These are phyloP conservation scores for Wasmannia auropunctata DNA, from an alignment of 1,140 invertebrate species.

Conservation along the genomic window DNA sequence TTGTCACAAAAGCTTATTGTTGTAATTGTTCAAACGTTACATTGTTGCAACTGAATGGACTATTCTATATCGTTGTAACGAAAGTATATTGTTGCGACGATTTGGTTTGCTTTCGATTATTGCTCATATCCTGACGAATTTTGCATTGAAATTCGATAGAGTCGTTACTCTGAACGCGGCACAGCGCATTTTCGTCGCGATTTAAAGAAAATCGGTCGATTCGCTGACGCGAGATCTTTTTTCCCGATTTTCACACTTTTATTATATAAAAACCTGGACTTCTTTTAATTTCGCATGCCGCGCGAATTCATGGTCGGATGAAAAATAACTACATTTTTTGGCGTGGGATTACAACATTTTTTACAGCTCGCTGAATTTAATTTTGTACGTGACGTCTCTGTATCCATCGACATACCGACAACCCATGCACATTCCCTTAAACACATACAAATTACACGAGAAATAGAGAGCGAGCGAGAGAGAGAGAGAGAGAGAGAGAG, in stretches of 20 bases:
- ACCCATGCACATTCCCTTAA: neutral
- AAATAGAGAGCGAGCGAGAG: no score
- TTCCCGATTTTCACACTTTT: neutral
- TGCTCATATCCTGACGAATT: neutral
- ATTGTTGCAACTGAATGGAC: slow-evolving; percentile 21
- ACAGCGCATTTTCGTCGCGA: neutral
- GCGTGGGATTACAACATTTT: neutral
- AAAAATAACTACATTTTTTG: neutral
- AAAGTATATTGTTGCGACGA: slow-evolving; percentile 25
- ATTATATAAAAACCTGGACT: neutral
- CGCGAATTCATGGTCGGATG: neutral
- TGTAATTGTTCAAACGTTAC: slow-evolving; percentile 26
- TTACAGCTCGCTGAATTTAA: slow-evolving; percentile 27
- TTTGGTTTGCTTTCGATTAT: neutral
- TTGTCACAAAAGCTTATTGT: slow-evolving; percentile 31
- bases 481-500: no score
- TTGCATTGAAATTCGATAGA: neutral
- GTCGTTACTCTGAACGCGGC: neutral
- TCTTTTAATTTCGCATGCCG: neutral
- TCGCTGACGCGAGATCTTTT: neutral
- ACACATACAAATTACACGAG: slow-evolving; percentile 31
- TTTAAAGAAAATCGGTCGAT: neutral
- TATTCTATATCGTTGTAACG: neutral
- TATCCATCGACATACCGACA: neutral
- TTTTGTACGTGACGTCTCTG: neutral